Evolutionary conservation across 1,140 invertebrate genomes (phyloP).

Genomic region (Gyrodactylus bullatarudis): DNA sequence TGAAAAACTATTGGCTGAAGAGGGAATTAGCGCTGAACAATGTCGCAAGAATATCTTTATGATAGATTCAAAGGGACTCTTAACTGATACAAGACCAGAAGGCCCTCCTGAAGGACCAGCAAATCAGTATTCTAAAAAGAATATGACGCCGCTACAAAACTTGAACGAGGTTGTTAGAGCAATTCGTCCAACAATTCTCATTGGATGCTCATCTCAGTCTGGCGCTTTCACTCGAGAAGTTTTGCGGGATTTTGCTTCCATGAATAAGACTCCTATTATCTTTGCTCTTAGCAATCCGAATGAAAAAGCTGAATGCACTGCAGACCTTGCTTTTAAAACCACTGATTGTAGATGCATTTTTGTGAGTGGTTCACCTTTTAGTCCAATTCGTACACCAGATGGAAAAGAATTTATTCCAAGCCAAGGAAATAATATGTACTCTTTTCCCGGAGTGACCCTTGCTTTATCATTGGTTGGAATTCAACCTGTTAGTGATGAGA

Average conservation of each 20-base stretch:
- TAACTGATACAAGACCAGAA: conserved; percentile 8
- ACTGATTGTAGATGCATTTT: conserved; percentile 36
- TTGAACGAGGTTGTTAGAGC: conserved; percentile 29
- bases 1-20: conserved; percentile 42
- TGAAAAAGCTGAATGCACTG: conserved; percentile 19
- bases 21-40: conserved; percentile 37
- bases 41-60: conserved; percentile 44
- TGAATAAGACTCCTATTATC: conserved; percentile 17
- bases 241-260: conserved; percentile 14
- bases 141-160: conserved; percentile 36
- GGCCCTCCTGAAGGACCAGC: conserved; percentile 24
- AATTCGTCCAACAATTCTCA: conserved; percentile 17
- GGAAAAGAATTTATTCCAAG: conserved; percentile 22
- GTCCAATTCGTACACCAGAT: conserved; percentile 13
- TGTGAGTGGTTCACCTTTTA: conserved; percentile 34
- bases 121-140: conserved; percentile 44
- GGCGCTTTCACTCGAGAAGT: conserved; percentile 17
- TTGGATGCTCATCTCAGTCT: conserved; percentile 17
- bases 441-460: conserved; percentile 19
- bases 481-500: conserved; percentile 14
- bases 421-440: conserved; percentile 21
- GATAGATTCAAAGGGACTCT: conserved; percentile 21
- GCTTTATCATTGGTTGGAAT: conserved; percentile 15
- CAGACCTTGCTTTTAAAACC: conserved; percentile 16
- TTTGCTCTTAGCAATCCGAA: conserved; percentile 21